phyloP scores from a whole-genome alignment of 2,888 invertebrate genomes.

The Drosophila barbarae region DNA sequence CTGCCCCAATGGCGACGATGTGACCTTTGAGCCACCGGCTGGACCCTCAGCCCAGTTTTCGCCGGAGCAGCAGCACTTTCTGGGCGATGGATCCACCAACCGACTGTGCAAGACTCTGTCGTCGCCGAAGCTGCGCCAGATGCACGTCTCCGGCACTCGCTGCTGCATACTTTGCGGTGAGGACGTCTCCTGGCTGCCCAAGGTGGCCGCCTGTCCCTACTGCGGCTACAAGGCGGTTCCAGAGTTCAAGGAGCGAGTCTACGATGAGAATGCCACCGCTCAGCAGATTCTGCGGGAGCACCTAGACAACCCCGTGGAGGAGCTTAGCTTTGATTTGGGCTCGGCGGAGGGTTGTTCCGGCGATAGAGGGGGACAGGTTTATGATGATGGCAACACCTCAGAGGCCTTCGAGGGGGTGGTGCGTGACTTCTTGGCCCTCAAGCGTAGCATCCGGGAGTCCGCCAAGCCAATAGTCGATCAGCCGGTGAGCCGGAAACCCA shows the following conservation, averaged over 20 bases:
- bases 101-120: constrained; percentile 33
- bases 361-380: background rate
- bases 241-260: constrained; percentile 58
- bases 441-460: constrained; percentile 44
- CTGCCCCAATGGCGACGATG: background rate
- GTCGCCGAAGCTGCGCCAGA: constrained; percentile 50
- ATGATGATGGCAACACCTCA: constrained; percentile 26
- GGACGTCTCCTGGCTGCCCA: constrained; percentile 77
- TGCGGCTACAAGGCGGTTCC: constrained; percentile 76
- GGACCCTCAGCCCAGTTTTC: constrained; percentile 47
- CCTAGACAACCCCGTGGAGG: constrained; percentile 46
- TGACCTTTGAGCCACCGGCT: constrained; percentile 20
- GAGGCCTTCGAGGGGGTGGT: constrained; percentile 53
- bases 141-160: constrained; percentile 27
- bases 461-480: background rate
- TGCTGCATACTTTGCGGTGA: constrained; percentile 74
- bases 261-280: constrained; percentile 72
- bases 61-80: background rate
- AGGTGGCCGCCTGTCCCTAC: constrained; percentile 78
- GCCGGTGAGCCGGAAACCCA: background rate
- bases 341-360: constrained; percentile 6
- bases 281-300: constrained; percentile 69
- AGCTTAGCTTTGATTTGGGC: background rate
- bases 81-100: constrained; percentile 52
- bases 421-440: constrained; percentile 45